Percentiles rank a stretch among this genome's conserved stretches.
Conservation (phyloP, 2,888 invertebrate species). For the Drosophila multiciliata region DNA sequence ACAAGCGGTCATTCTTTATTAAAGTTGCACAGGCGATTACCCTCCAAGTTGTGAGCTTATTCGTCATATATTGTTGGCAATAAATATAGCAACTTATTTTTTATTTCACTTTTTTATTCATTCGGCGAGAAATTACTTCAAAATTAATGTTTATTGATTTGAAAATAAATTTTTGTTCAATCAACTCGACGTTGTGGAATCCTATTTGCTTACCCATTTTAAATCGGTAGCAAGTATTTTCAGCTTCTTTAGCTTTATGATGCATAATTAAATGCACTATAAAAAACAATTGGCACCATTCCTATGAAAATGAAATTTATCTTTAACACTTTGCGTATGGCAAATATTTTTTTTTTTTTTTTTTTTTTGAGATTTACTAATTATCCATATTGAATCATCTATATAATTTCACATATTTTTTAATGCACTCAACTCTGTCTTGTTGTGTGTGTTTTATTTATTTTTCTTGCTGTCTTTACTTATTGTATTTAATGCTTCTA, state of each 20-base stretch:
- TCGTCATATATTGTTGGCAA: neutral
- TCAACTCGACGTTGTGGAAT: neutral
- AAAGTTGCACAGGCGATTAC: neutral
- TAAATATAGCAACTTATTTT: neutral
- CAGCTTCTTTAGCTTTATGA: neutral
- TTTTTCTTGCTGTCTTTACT: conserved; percentile 2
- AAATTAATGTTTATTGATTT: neutral
- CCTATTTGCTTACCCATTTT: neutral
- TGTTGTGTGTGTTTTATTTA: neutral
- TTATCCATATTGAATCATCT: neutral
- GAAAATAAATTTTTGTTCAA: neutral
- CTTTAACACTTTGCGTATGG: neutral
- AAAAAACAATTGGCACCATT: neutral
- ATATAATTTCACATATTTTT: neutral
- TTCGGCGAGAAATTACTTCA: too few species aligned
- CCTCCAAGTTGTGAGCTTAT: neutral
- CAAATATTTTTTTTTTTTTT: too few species aligned
- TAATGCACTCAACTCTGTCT: neutral
- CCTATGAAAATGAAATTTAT: neutral
- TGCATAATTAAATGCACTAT: neutral
- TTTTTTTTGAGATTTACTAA: neutral
- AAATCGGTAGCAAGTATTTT: neutral
- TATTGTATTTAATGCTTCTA: conserved; percentile 4
- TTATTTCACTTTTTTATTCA: neutral
- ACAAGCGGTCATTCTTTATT: neutral